These are phyloP conservation scores for Platygyra sinensis DNA, from an alignment of 64 coral and sea anemone genomes.

Conservation along the genomic window DNA sequence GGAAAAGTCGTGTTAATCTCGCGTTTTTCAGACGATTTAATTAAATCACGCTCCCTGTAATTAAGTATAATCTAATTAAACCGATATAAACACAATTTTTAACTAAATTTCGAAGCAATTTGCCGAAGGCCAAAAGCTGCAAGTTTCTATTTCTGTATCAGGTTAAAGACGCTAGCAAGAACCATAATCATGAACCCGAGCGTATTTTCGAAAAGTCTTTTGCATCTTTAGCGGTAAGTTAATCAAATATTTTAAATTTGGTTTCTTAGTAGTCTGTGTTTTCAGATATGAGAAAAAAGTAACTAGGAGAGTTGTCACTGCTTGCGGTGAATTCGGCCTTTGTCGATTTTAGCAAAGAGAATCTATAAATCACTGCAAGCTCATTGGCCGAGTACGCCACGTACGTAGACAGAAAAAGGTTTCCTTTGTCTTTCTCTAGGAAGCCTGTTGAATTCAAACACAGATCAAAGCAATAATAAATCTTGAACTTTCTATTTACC, in stretches of 20 bases:
- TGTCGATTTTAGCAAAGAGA: neutral
- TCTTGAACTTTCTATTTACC: neutral
- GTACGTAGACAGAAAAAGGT: neutral
- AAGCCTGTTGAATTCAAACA: neutral
- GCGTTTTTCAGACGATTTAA: neutral
- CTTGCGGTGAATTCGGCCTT: neutral
- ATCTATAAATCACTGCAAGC: neutral
- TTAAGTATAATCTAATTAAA: conserved; percentile 41
- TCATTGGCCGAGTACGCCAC: neutral
- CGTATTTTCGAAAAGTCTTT: neutral
- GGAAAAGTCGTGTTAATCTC: conserved; percentile 3
- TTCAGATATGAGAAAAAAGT: neutral
- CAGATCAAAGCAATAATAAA: neutral
- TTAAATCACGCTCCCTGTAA: conserved; percentile 21
- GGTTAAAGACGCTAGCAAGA: neutral
- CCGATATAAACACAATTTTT: conserved; percentile 30
- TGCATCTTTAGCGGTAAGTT: neutral
- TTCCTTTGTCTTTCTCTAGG: neutral
- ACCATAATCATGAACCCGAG: neutral
- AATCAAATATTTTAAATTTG: neutral
- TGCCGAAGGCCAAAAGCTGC: conserved; percentile 1
- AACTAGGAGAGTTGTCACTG: neutral
- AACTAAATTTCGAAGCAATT: conserved; percentile 4
- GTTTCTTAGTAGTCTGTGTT: neutral
- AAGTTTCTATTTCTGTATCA: neutral